phyloP scores from a whole-genome alignment of 2,113 vertebrate genomes.

The Hemichromis elongatus region DNA sequence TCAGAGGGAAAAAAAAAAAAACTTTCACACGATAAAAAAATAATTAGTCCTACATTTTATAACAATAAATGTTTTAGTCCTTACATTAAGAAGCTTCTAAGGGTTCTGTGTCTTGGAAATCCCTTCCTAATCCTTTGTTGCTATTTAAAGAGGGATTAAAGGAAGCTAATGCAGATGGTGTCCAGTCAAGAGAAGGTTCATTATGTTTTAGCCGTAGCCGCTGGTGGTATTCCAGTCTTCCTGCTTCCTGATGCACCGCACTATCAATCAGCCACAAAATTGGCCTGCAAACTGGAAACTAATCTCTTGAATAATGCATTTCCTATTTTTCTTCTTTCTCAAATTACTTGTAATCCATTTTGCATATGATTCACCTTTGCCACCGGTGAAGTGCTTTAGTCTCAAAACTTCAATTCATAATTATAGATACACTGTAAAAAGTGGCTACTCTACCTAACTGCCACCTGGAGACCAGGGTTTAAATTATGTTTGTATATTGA shows the following conservation, averaged over 20 bases:
- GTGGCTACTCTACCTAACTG: not conserved
- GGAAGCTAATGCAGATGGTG: conserved; percentile 63
- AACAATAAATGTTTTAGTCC: conserved; percentile 56
- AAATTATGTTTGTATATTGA: not conserved
- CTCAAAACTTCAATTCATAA: not conserved
- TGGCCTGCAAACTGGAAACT: conserved; percentile 42
- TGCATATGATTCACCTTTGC: conserved; percentile 45
- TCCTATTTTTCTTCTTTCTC: conserved; percentile 27
- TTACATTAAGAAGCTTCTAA: conserved; percentile 60
- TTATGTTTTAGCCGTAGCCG: conserved; percentile 37
- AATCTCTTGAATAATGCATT: conserved; percentile 61
- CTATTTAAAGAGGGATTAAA: conserved; percentile 75
- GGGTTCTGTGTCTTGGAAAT: conserved; percentile 61
- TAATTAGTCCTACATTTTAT: conserved; percentile 56
- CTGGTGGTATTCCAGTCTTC: conserved; percentile 17
- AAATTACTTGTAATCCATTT: conserved; percentile 53
- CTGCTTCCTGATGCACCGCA: conserved; percentile 22
- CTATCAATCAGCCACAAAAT: conserved; percentile 62
- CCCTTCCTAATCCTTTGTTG: conserved; percentile 66
- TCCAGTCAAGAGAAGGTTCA: conserved; percentile 60
- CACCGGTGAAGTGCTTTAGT: not conserved
- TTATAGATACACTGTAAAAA: not conserved
- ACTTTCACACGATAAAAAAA: conserved; percentile 32
- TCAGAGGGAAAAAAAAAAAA: not conserved
- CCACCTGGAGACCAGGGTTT: not conserved